A percentile compares a stretch with the other conserved stretches of the same genome.
phyloP scores from a whole-genome alignment of 2,113 vertebrate genomes.

The Acanthisitta chloris region DNA sequence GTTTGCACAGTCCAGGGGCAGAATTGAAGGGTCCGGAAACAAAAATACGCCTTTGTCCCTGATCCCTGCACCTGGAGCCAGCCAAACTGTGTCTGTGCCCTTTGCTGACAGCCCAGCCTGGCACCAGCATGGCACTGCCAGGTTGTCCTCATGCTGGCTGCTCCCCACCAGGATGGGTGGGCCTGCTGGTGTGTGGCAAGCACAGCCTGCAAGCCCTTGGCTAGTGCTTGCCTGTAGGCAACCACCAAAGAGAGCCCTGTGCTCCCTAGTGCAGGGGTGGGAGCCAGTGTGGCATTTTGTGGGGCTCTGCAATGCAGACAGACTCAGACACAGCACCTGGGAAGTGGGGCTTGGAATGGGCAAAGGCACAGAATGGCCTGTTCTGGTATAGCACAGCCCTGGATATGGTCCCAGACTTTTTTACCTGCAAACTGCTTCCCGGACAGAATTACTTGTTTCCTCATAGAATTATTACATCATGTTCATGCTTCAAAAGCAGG shows the following conservation, averaged over 20 bases:
- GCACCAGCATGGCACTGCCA: fast-evolving
- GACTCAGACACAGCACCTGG: not conserved
- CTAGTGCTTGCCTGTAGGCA: not conserved
- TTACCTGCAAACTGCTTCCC: not conserved
- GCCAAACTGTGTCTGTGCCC: not conserved
- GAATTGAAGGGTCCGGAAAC: not conserved
- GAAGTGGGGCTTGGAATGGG: not conserved
- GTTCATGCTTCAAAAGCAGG: not conserved
- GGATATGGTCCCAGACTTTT: not conserved
- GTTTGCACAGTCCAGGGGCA: not conserved
- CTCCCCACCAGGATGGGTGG: not conserved
- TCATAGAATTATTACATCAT: not conserved
- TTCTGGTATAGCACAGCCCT: not conserved
- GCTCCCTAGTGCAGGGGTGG: not conserved
- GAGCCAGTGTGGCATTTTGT: not conserved
- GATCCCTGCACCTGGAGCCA: not conserved
- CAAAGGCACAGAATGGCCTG: not conserved
- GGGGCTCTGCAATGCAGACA: fast-evolving
- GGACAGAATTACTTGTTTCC: not conserved
- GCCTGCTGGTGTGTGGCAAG: not conserved
- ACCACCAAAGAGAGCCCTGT: fast-evolving
- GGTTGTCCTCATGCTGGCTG: not conserved
- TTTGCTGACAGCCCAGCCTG: not conserved
- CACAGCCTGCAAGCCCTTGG: fast-evolving
- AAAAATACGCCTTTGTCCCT: not conserved